These are phyloP conservation scores for Phoxinus dragarum DNA, from an alignment of 2,797 vertebrate species.

Conservation along the genomic window DNA sequence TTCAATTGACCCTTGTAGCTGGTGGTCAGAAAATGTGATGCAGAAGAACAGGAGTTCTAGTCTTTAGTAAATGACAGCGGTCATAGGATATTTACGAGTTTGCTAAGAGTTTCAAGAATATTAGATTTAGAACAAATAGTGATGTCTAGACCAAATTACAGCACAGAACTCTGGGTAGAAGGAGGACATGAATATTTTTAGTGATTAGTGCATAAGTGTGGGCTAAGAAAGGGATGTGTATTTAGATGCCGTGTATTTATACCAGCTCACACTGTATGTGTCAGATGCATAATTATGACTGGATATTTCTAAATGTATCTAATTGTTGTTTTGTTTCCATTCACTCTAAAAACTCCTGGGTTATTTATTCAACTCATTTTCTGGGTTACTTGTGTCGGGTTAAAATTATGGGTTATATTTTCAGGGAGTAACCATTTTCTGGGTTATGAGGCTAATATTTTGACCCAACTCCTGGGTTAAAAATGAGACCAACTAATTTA, in stretches of 20 bases:
- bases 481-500: too few species aligned
- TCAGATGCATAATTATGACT: neutral
- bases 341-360: too few species aligned
- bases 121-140: conserved; percentile 20
- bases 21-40: neutral
- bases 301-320: neutral
- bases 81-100: neutral
- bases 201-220: neutral
- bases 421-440: too few species aligned
- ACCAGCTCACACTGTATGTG: neutral
- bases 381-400: too few species aligned
- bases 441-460: too few species aligned
- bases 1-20: conserved; percentile 13
- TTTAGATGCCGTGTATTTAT: neutral
- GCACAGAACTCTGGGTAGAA: neutral
- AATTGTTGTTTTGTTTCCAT: neutral
- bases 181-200: neutral
- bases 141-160: neutral
- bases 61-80: neutral
- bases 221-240: neutral
- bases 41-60: neutral
- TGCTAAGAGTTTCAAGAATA: neutral
- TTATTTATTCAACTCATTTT: too few species aligned
- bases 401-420: too few species aligned
- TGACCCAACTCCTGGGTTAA: too few species aligned